A percentile compares a stretch with the other conserved stretches of the same genome.
These are phyloP conservation scores for Drosophila stalkeri DNA, from an alignment of 2,888 invertebrate genomes.

Conservation along the genomic window DNA sequence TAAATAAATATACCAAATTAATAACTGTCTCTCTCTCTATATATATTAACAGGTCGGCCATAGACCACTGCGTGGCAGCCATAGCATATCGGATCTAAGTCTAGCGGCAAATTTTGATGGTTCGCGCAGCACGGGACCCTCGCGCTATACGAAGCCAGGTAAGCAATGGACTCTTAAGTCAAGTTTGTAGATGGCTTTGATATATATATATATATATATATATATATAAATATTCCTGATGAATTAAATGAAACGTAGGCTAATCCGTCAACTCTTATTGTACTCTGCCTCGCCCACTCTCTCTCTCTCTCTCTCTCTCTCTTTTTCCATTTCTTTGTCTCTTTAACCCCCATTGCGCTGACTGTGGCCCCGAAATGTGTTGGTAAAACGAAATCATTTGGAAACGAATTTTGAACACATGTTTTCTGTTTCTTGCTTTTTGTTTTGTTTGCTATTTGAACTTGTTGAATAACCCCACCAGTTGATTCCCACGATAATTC, in stretches of 20 bases:
- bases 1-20: background rate
- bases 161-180: conserved; percentile 54
- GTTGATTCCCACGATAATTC: conserved; percentile 75
- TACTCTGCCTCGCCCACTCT: conserved; percentile 61
- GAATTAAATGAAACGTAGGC: conserved; percentile 59
- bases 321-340: conserved; percentile 45
- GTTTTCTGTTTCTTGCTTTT: background rate
- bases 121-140: conserved; percentile 76
- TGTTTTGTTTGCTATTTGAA: conserved; percentile 39
- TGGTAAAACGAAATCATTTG: conserved; percentile 54
- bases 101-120: conserved; percentile 86
- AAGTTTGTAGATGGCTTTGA: background rate
- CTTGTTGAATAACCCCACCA: conserved; percentile 65
- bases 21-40: background rate
- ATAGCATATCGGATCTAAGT: conserved; percentile 94
- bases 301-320: conserved; percentile 15
- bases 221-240: background rate
- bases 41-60: conserved; percentile 88
- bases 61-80: conserved; percentile 92
- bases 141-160: conserved; percentile 86
- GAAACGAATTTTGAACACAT: background rate
- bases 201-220: background rate
- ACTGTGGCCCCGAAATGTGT: conserved; percentile 48
- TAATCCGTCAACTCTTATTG: conserved; percentile 59
- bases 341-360: conserved; percentile 60